These are phyloP conservation scores for Tetrapedia diversipes DNA, from an alignment of 2,888 invertebrate genomes.

Conservation along the genomic window DNA sequence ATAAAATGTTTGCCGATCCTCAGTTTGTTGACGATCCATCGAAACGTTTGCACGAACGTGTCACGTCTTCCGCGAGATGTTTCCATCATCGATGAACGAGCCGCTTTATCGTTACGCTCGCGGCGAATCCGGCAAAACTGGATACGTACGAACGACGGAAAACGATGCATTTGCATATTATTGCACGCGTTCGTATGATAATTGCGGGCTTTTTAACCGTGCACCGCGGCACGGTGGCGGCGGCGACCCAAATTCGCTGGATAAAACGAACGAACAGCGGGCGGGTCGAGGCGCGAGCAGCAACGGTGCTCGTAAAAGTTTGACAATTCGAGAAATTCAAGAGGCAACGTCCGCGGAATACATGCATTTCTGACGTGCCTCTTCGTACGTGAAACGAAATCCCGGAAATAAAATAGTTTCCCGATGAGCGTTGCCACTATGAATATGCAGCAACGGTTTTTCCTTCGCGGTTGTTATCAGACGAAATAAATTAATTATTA, in stretches of 20 bases:
- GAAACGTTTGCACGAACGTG: too few relatives aligned
- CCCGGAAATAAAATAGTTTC: slow-evolving; percentile 49
- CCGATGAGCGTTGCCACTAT: slow-evolving; percentile 28
- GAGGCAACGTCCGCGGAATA: slow-evolving; percentile 22
- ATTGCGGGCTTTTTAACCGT: slow-evolving; percentile 42
- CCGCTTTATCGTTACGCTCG: background rate
- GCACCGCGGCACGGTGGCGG: background rate
- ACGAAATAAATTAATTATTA: slow-evolving; percentile 50
- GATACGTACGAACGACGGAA: slow-evolving; percentile 26
- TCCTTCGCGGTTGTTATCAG: slow-evolving; percentile 8
- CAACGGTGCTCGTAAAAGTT: slow-evolving; percentile 48
- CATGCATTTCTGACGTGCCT: slow-evolving; percentile 37
- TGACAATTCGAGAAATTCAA: slow-evolving; percentile 57
- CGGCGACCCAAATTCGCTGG: slow-evolving; percentile 39
- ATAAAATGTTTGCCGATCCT: too few relatives aligned
- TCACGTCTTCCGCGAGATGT: background rate
- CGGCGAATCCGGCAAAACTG: slow-evolving; percentile 1
- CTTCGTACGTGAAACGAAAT: slow-evolving; percentile 36
- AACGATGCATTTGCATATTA: slow-evolving; percentile 40
- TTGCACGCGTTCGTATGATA: slow-evolving; percentile 49
- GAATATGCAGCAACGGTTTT: slow-evolving; percentile 27
- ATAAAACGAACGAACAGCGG: slow-evolving; percentile 20
- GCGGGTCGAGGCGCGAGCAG: background rate
- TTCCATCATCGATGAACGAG: background rate
- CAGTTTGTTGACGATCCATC: too few relatives aligned